Evolutionary conservation across 2,797 vertebrate genomes (phyloP), one percentile per base, ranked within the genome.

Genomic region (Pempheris klunzingeri): DNA sequence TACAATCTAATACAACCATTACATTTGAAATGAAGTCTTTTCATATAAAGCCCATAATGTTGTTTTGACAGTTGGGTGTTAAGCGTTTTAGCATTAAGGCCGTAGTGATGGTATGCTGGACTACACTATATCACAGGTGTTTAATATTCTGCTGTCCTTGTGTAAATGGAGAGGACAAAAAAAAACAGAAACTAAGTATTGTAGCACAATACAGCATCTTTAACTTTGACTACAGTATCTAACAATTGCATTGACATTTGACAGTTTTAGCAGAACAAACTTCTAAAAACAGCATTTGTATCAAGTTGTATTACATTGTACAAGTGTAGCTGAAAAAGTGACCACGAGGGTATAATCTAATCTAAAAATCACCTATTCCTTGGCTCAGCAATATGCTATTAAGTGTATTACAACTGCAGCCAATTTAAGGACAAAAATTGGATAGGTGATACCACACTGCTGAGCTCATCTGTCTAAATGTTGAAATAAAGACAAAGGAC

Each of bases 381-480:
- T 43, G 11, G n/a, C 38, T 71, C 28, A 61, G 28, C 62, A 76
- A 72, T 5, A 18, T 55, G 46, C 5, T 22, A 75, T 34, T 34
- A 41, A 10, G 22, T 32, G 1, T 22, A 8, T 39, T 15, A 49
- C 6, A 49, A 32, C 18, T 55, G 34, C 0, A 49, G 34, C 50
- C 46, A 80, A 54, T 60, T 26, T 3, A 1, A 2, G 6, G 2
- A 26, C 2, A 47, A 20, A 28, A 22, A 10, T 28, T 74, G 22
- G 8, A 57, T 39, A 34, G 36, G 8, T 30, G 20, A 76, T 52
- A 17, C 26, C 69, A 88, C 34, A 81, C 60, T 68, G 30, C 53
- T 71, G 39, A 70, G 14, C 50, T 71, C 8, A 53, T 15, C 18
- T 28, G 4, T 38, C 44, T 18, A 8, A 30, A n/a, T 39, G 6